Conservation (phyloP, 2,113 vertebrate species). For the Saguinus midas region DNA sequence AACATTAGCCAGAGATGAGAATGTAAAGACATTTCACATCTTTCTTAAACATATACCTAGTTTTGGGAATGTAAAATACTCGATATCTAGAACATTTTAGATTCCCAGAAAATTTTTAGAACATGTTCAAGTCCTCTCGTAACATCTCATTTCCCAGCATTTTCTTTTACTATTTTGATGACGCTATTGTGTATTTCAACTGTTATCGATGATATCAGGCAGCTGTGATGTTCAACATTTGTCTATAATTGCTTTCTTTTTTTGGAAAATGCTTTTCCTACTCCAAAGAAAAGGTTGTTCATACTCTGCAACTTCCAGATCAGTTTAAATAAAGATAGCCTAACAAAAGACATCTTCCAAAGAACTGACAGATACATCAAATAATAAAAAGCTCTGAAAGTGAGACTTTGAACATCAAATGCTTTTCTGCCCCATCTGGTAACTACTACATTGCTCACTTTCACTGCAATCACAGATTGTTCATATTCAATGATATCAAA, state of each 20-base stretch:
- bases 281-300: not conserved
- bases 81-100: not conserved
- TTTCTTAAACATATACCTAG: not conserved
- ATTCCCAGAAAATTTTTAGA: not conserved
- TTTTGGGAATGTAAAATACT: not conserved
- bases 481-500: not conserved
- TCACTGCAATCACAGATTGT: not conserved
- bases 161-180: not conserved
- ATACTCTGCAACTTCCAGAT: not conserved
- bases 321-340: not conserved
- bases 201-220: not conserved
- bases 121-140: not conserved
- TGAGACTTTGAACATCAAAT: not conserved
- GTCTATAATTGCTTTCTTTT: not conserved
- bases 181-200: not conserved
- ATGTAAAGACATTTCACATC: not conserved
- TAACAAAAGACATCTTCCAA: not conserved
- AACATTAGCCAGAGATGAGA: not conserved
- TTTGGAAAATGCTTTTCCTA: not conserved
- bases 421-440: not conserved
- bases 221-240: not conserved
- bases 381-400: not conserved
- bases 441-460: not conserved
- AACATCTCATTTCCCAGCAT: not conserved
- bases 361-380: not conserved